Conservation (phyloP, 2,888 invertebrate species). For the Lasioglossum pauxillum region DNA sequence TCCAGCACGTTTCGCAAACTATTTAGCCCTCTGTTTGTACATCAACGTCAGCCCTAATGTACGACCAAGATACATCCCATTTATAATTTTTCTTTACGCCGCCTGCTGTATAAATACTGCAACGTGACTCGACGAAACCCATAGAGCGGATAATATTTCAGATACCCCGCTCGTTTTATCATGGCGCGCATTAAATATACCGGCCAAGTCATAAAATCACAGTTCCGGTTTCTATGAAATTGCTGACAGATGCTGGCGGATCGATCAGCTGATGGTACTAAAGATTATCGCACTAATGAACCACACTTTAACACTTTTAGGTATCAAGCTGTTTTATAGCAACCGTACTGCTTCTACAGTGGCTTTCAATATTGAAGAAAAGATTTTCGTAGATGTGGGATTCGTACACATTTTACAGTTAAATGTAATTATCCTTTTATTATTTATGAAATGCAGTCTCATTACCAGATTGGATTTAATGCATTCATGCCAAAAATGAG, state of each 20-base stretch:
- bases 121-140: constrained; percentile 32
- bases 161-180: background rate
- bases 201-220: constrained; percentile 12
- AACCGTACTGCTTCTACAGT: background rate
- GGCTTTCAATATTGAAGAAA: background rate
- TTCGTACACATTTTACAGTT: background rate
- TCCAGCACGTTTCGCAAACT: constrained; percentile 31
- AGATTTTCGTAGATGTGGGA: background rate
- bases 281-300: background rate
- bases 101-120: constrained; percentile 22
- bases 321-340: background rate
- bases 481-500: too few relatives aligned
- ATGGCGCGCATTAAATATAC: constrained; percentile 8
- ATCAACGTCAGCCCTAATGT: constrained; percentile 41
- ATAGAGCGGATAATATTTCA: constrained; percentile 19
- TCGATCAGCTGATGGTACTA: background rate
- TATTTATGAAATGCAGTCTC: too few relatives aligned
- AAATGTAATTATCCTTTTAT: background rate
- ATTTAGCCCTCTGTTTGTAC: constrained; percentile 3
- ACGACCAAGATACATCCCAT: constrained; percentile 17
- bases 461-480: too few relatives aligned
- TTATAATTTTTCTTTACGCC: constrained; percentile 18
- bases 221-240: constrained; percentile 21
- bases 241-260: background rate
- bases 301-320: background rate